Evolutionary conservation across 2,797 vertebrate species (phyloP).

Genomic region (Aythya fuligula): DNA sequence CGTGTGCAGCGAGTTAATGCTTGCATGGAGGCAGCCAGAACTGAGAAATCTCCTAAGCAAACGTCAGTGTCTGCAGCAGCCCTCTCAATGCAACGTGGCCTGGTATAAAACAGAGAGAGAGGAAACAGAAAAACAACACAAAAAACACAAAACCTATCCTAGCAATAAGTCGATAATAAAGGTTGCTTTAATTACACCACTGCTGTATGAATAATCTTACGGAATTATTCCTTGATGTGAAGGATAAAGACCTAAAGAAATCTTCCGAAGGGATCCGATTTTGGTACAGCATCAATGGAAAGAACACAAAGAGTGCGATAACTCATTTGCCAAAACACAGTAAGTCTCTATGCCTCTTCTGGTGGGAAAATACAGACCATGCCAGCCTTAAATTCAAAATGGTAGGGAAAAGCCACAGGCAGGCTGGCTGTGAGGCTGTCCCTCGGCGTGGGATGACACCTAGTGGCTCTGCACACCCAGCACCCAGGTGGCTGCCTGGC

Average conservation of each 20-base stretch:
- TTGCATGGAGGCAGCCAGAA: background rate
- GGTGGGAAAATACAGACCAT: background rate
- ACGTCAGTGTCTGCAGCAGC: background rate
- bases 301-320: background rate
- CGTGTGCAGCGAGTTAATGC: background rate
- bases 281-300: background rate
- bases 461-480: background rate
- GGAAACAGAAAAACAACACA: background rate
- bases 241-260: background rate
- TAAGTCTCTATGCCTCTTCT: background rate
- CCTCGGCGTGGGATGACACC: background rate
- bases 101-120: background rate
- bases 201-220: background rate
- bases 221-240: background rate
- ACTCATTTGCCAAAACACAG: background rate
- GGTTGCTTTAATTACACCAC: background rate
- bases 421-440: too few relatives aligned
- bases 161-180: background rate
- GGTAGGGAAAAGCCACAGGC: background rate
- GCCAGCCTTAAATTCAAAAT: background rate
- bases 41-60: background rate
- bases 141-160: background rate
- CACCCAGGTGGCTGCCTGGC: too few relatives aligned
- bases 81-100: background rate
- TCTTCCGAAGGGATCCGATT: background rate